Percentiles rank a stretch among this genome's conserved stretches.
These are phyloP conservation scores for Brachystomella parvula DNA, from an alignment of 1,140 invertebrate genomes.

Conservation along the genomic window DNA sequence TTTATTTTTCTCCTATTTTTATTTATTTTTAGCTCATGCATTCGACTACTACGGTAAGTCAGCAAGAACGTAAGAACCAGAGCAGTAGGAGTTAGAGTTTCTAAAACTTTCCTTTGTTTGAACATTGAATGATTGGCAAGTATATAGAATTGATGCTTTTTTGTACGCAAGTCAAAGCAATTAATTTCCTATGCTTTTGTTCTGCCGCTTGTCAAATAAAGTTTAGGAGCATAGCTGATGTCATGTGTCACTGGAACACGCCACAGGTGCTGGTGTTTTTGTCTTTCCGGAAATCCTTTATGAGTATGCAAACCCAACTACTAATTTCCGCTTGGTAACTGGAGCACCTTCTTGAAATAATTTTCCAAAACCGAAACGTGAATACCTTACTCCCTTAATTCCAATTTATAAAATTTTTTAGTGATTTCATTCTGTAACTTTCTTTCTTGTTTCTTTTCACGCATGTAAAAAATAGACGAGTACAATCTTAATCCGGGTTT, in stretches of 20 bases:
- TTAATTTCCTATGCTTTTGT: background rate
- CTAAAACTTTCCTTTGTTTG: constrained; percentile 5
- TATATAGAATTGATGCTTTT: too few relatives aligned
- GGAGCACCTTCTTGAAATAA: background rate
- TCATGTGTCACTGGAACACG: background rate
- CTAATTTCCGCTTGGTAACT: background rate
- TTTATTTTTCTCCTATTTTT: constrained; percentile 50
- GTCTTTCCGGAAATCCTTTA: background rate
- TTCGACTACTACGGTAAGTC: constrained; percentile 99
- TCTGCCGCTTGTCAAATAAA: background rate
- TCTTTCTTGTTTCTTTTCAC: constrained; percentile 54
- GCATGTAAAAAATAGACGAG: constrained; percentile 73
- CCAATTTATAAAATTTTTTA: too few relatives aligned
- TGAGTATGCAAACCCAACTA: constrained; percentile 26
- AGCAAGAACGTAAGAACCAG: constrained; percentile 55
- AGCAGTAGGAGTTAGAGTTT: constrained; percentile 40
- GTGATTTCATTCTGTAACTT: too few relatives aligned
- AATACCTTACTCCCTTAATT: background rate
- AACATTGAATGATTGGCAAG: too few relatives aligned
- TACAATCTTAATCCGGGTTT: constrained; percentile 98
- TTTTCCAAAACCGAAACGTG: background rate
- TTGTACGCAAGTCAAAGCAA: too few relatives aligned
- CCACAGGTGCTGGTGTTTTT: background rate
- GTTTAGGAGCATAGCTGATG: too few relatives aligned
- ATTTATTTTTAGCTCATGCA: constrained; percentile 85